These are phyloP conservation scores for Hemiscyllium ocellatum DNA, from an alignment of 2,113 vertebrate species.

Conservation along the genomic window DNA sequence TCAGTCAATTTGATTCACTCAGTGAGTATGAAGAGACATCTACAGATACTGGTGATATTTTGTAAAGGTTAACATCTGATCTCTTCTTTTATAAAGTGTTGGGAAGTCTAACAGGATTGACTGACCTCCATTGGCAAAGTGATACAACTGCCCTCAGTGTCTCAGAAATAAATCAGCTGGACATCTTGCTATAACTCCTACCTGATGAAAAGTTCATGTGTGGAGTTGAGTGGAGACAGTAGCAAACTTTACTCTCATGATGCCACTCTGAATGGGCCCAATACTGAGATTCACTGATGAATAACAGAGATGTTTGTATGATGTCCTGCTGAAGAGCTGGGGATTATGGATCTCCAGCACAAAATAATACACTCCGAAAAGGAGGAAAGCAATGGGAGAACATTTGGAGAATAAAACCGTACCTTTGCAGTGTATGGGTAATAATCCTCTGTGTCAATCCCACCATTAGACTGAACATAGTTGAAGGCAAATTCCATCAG, in stretches of 20 bases:
- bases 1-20: no score
- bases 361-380: neutral
- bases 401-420: neutral
- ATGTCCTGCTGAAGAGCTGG: neutral
- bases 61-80: no score
- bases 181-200: neutral
- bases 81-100: no score
- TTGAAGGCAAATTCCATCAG: conserved; percentile 61
- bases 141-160: neutral
- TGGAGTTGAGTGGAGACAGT: neutral
- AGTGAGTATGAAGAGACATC: no score
- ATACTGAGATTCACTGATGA: neutral
- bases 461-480: conserved; percentile 69
- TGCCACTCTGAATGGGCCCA: neutral
- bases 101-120: no score
- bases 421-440: conserved; percentile 78
- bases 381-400: neutral
- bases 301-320: neutral
- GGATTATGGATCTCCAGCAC: neutral
- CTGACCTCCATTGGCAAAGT: neutral
- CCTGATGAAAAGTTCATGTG: neutral
- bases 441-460: conserved; percentile 66
- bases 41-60: no score
- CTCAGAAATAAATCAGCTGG: neutral
- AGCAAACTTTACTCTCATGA: neutral